Conservation (phyloP, 1,140 invertebrate species). For the Drosophila cardini region DNA sequence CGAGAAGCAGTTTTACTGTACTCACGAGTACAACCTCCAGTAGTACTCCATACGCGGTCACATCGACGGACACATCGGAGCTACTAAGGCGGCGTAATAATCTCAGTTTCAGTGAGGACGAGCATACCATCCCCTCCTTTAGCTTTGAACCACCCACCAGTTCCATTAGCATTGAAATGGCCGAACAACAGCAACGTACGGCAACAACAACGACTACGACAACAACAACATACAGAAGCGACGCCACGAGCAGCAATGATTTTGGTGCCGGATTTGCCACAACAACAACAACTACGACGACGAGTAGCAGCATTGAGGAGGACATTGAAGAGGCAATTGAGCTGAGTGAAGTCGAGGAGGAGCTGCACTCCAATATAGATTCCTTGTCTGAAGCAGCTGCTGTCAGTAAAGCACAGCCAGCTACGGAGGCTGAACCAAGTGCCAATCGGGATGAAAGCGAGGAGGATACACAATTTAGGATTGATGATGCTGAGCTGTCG, state of each 20-base stretch:
- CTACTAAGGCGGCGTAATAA: constrained; percentile 70
- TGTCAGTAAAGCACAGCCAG: constrained; percentile 24
- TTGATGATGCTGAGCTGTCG: constrained; percentile 76
- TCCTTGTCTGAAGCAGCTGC: constrained; percentile 59
- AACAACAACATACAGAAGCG: constrained; percentile 26
- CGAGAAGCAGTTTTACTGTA: constrained; percentile 60
- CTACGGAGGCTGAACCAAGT: constrained; percentile 41
- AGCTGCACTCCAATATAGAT: constrained; percentile 38
- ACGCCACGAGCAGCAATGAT: constrained; percentile 48
- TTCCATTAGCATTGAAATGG: constrained; percentile 80
- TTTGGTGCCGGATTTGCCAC: constrained; percentile 33
- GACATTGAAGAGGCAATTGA: constrained; percentile 82
- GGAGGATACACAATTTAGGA: constrained; percentile 63
- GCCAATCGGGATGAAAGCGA: constrained; percentile 60
- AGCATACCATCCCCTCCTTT: constrained; percentile 68
- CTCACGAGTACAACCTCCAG: constrained; percentile 51
- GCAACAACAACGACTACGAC: constrained; percentile 48
- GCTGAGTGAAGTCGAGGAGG: constrained; percentile 71
- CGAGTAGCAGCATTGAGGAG: constrained; percentile 80
- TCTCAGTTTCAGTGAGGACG: constrained; percentile 68
- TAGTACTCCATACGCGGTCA: constrained; percentile 66
- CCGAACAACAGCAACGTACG: constrained; percentile 48
- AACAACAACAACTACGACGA: constrained; percentile 54
- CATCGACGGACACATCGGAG: constrained; percentile 71
- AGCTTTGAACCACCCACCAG: constrained; percentile 75